Conservation (phyloP, 2,113 vertebrate species). For the Odocoileus virginianus region DNA sequence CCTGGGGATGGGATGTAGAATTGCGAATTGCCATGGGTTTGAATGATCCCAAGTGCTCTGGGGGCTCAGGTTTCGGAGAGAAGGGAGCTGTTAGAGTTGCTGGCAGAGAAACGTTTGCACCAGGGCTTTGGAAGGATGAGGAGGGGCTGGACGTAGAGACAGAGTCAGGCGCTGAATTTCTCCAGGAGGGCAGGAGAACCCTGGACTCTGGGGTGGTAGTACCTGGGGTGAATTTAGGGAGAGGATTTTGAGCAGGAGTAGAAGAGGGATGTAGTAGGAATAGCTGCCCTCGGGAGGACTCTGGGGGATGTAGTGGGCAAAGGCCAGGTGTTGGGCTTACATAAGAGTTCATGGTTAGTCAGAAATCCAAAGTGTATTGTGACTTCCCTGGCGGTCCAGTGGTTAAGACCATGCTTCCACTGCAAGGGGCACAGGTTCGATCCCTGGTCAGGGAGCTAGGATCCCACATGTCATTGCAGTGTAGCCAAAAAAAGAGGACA, state of each 20-base stretch:
- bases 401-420: background rate
- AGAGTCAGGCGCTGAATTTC: background rate
- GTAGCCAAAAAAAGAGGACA: background rate
- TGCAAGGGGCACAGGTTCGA: background rate
- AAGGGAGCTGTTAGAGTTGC: background rate
- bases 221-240: background rate
- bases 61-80: background rate
- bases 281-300: background rate
- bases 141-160: background rate
- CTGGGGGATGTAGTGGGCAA: background rate
- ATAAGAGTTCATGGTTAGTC: background rate
- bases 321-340: background rate
- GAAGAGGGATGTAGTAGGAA: accelerated
- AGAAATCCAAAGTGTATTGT: background rate
- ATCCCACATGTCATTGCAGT: background rate
- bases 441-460: background rate
- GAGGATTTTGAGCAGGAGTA: background rate
- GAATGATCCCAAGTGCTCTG: background rate
- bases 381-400: background rate
- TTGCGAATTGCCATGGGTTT: background rate
- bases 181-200: background rate
- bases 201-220: background rate
- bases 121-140: background rate
- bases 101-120: background rate
- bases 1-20: background rate